These are phyloP conservation scores for Apolygus lucorum DNA, from an alignment of 1,140 invertebrate species.

Conservation along the genomic window DNA sequence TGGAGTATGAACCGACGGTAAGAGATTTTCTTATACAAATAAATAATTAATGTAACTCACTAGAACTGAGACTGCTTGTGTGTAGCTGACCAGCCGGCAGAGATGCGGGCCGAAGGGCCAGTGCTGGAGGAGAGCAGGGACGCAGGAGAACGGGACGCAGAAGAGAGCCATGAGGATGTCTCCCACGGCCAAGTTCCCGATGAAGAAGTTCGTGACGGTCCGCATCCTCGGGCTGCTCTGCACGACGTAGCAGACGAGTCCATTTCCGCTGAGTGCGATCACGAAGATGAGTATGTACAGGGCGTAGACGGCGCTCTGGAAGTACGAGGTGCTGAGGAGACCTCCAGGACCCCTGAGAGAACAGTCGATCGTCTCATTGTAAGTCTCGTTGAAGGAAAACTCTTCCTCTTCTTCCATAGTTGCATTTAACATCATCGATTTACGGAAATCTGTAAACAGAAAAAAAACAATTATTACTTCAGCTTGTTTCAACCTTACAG, in stretches of 20 bases:
- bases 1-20: no score
- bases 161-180: slow-evolving; percentile 77
- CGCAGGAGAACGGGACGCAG: slow-evolving; percentile 78
- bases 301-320: slow-evolving; percentile 50
- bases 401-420: not conserved
- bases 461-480: no score
- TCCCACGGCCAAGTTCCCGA: slow-evolving; percentile 72
- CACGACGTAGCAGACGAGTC: slow-evolving; percentile 73
- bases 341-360: slow-evolving; percentile 12
- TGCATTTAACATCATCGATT: not conserved
- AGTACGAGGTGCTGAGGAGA: slow-evolving; percentile 20
- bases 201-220: slow-evolving; percentile 81
- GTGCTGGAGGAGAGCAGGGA: slow-evolving; percentile 61
- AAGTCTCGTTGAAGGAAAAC: not conserved
- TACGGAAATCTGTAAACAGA: not conserved
- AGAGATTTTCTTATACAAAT: no score
- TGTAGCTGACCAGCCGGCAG: slow-evolving; percentile 68
- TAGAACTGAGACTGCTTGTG: slow-evolving; percentile 69
- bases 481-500: no score
- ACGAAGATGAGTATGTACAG: slow-evolving; percentile 67
- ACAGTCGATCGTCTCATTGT: slow-evolving; percentile 22
- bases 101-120: slow-evolving; percentile 75
- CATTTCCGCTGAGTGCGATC: slow-evolving; percentile 65
- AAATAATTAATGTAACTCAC: no score
- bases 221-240: slow-evolving; percentile 66